Evolutionary conservation across 2,113 vertebrate genomes (phyloP), one percentile per base, ranked within the genome.

Genomic region (Thunnus thynnus): DNA sequence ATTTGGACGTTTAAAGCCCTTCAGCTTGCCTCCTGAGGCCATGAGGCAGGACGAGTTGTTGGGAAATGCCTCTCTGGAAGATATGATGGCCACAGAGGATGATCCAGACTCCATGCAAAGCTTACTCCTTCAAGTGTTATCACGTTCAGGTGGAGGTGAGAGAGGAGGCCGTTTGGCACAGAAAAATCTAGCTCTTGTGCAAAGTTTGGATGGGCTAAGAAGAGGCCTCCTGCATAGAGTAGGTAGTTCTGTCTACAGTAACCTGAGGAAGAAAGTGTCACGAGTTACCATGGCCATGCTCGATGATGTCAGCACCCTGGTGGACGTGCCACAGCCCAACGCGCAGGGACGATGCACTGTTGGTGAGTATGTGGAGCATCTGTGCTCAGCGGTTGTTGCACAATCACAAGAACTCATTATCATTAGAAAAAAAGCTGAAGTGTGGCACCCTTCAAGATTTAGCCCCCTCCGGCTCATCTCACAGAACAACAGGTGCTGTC

Each of bases 181-280:
- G 84, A 91, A 90, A 18, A 95, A 95, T 65, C 90, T 95, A 3
- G 93, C 90, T 80, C 94, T 97, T 4, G 95, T 96, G 86, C 94
- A 94, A 51, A 94, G 94, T 46, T 90, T 97, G 82, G 95, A 96
- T 57, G 92, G 94, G 13, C 81, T 96, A 41, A 87, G 92, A 60
- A 93, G 85, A 27, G 94, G 95, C 55, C 90, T 97, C 41, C 86
- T 97, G 77, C 96, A 94, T 86, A 95, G 93, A 80, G 94, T 97
- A 86, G 96, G 97, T 54, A 95, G 84, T 64, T 95, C 96, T 5
- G 96, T 97, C 52, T 96, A 96, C 63, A 80, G 94, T 65, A 96
- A 94, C 89, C 93, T 98, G 87, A 95, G 94, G 86, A 93, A 92
- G 77, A 96, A 96, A 85, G 94, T 97, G 36, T 96, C 95, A 2